phyloP scores from a whole-genome alignment of 2,797 vertebrate genomes.

The Anguilla anguilla region DNA sequence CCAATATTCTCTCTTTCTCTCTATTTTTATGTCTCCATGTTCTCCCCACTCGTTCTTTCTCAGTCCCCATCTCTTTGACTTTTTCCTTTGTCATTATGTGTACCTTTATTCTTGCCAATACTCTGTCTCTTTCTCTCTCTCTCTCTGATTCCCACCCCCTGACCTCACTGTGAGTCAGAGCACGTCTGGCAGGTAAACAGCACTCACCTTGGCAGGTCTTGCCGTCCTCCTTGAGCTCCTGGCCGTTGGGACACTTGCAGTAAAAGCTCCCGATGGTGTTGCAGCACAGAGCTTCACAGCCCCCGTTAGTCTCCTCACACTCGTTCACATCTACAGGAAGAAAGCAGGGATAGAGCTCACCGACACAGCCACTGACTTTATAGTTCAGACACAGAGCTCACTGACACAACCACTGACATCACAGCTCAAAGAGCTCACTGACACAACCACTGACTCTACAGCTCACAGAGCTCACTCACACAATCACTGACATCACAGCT shows the following conservation, averaged over 20 bases:
- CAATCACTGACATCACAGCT: not conserved
- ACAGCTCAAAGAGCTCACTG: not conserved
- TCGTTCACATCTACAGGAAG: conserved; percentile 56
- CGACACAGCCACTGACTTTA: not conserved
- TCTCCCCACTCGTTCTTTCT: not conserved
- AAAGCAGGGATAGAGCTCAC: not conserved
- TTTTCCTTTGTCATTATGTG: not conserved
- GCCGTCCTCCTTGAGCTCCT: conserved; percentile 48
- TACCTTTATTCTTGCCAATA: not conserved
- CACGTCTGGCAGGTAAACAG: not conserved
- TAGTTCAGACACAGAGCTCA: not conserved
- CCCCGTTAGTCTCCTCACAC: conserved; percentile 46
- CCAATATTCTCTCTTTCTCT: not conserved
- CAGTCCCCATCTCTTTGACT: not conserved
- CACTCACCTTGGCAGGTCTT: conserved; percentile 60
- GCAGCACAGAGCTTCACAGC: conserved; percentile 53
- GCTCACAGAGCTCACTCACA: not conserved
- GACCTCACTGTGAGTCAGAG: not conserved
- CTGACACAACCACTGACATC: not conserved
- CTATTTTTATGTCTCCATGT: not conserved
- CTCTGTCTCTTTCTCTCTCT: not conserved
- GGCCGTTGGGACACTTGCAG: conserved; percentile 53
- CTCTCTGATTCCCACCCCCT: not conserved
- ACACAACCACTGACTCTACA: not conserved
- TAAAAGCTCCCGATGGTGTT: conserved; percentile 67